Base-by-base conservation (phyloP, 2,797 vertebrate species). In the Phrynocephalus forsythii region DNA sequence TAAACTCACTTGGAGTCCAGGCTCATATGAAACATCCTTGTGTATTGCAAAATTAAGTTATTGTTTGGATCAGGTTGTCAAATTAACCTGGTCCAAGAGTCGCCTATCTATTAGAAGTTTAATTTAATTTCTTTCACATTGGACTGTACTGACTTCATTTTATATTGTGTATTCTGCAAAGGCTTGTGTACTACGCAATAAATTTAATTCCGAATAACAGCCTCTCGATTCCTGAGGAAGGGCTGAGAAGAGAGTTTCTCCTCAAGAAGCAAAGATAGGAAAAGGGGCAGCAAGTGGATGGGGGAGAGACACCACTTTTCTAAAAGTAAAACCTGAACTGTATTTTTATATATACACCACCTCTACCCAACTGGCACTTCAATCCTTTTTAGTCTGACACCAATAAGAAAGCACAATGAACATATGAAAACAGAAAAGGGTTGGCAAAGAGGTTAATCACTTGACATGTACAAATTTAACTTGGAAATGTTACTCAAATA, bases 401-500 rank as follows among this genome's bases (percentile, higher is more conserved):
- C 75, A 13, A 86, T 30, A 52, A 77, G 87, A 94, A 93, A 68
- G 88, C 86, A 63, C 26, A 89, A 86, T 89, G 44, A 72, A 71
- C 3, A 22, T 87, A 86, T 77, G 91, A 91, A 86, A 38, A 50
- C 6, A 89, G 80, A 56, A 60, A 28, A 75, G 28, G 83, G 63
- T 89, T 83, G 88, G 38, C 69, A 66, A 88, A 87, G 67, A 92
- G 16, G 7, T 30, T 79, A 38, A 50, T 71, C 91, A 92, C 16
- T 69, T 91, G 44, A 60, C 50, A 87, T 82, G 60, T 76, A 69
- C 16, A 71, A 86, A 82, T 93, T 91, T 91, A 86, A 90, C 88
- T 89, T 71, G 85, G 86, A 86, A 94, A 82, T 91, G 83, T 88
- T 26, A 48, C 1, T 89, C 91, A 86, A 79, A 79, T 88, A 60